A percentile compares a stretch with the other conserved stretches of the same genome.
Conservation (phyloP, 2,113 vertebrate species). For the Cervus canadensis region DNA sequence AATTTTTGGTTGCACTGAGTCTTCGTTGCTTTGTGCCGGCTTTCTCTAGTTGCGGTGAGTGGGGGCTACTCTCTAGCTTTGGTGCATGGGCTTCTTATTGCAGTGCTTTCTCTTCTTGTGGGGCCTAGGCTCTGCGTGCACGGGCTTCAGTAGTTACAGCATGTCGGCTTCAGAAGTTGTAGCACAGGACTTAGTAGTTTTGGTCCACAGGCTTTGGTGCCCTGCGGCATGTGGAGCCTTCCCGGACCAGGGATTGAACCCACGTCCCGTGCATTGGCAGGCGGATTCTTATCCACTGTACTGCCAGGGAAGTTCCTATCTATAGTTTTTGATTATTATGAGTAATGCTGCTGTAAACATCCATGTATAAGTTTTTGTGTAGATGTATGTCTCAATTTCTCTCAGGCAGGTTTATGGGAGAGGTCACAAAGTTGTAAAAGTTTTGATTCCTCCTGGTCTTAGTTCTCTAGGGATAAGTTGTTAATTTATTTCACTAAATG, state of each 20-base stretch:
- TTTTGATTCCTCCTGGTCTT: neutral
- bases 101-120: neutral
- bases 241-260: neutral
- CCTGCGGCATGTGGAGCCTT: neutral
- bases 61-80: neutral
- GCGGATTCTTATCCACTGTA: neutral
- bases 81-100: neutral
- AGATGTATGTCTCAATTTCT: neutral
- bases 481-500: slow-evolving; percentile 30
- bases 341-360: neutral
- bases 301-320: neutral
- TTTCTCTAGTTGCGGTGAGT: neutral
- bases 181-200: neutral
- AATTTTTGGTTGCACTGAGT: neutral
- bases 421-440: neutral
- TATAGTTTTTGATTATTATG: neutral
- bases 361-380: neutral
- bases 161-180: neutral
- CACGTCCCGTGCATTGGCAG: neutral
- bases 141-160: neutral
- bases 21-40: neutral
- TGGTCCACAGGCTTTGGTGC: neutral
- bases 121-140: neutral
- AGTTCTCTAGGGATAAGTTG: neutral
- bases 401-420: neutral